Conservation (phyloP, 2,797 vertebrate genomes). For the Babyrousa celebensis region DNA sequence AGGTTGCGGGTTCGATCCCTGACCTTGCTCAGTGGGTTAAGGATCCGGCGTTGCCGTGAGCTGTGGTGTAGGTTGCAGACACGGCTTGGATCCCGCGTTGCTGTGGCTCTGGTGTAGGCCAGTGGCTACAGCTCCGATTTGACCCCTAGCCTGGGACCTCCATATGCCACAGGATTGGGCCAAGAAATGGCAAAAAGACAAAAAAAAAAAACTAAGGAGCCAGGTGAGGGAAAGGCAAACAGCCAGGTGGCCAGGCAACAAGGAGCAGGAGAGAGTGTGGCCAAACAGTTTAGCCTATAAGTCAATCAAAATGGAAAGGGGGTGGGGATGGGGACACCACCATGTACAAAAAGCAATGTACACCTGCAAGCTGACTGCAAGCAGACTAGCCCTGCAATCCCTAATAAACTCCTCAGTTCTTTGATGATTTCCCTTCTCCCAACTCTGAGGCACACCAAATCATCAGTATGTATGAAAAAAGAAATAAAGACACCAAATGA, state of each 20-base stretch:
- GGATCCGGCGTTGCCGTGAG: too few relatives aligned
- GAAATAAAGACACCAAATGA: background rate
- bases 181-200: too few relatives aligned
- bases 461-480: background rate
- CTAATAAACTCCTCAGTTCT: constrained; percentile 18
- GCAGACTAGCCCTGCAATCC: background rate
- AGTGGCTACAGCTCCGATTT: too few relatives aligned
- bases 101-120: too few relatives aligned
- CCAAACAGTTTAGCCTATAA: background rate
- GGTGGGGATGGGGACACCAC: background rate
- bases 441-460: constrained; percentile 5
- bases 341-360: background rate
- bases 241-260: background rate
- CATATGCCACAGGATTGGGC: too few relatives aligned
- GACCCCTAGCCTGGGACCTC: too few relatives aligned
- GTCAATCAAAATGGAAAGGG: background rate
- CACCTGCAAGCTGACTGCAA: background rate
- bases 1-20: too few relatives aligned
- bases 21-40: too few relatives aligned
- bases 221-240: background rate
- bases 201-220: too few relatives aligned
- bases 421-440: background rate
- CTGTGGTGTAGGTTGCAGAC: too few relatives aligned
- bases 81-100: too few relatives aligned
- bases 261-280: background rate